phyloP scores from a whole-genome alignment of 1,140 invertebrate genomes.

The Tetramorium simillimum region DNA sequence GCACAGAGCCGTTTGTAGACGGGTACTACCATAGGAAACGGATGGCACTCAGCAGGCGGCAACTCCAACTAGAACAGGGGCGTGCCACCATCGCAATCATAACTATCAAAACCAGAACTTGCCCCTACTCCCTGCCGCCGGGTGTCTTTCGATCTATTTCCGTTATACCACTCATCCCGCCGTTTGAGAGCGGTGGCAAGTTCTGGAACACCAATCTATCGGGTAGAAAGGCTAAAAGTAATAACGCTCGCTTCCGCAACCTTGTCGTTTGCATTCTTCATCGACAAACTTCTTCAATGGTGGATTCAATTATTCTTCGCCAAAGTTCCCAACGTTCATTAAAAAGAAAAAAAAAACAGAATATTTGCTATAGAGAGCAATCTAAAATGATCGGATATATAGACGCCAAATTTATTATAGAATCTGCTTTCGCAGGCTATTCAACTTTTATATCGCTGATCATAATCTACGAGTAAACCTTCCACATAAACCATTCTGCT shows the following conservation, averaged over 20 bases:
- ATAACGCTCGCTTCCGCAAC: constrained; percentile 66
- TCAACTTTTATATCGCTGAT: constrained; percentile 21
- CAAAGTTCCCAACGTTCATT: constrained; percentile 35
- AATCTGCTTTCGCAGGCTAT: neutral
- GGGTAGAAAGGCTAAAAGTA: constrained; percentile 70
- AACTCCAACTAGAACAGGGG: constrained; percentile 67
- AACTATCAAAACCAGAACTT: constrained; percentile 81
- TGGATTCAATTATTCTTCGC: constrained; percentile 39
- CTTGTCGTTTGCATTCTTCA: constrained; percentile 54
- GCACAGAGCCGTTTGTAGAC: constrained; percentile 10
- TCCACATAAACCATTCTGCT: neutral
- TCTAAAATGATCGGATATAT: neutral
- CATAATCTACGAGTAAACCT: neutral
- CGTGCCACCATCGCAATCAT: constrained; percentile 78
- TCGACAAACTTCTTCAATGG: constrained; percentile 42
- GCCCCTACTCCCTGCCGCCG: constrained; percentile 55
- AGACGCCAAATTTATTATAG: neutral
- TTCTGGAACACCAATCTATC: constrained; percentile 69
- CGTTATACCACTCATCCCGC: constrained; percentile 69
- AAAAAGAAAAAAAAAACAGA: neutral
- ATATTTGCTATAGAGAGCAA: neutral
- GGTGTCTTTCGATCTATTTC: constrained; percentile 67
- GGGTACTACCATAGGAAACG: constrained; percentile 31
- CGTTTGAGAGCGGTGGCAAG: constrained; percentile 79
- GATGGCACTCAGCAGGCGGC: constrained; percentile 73